phyloP scores from a whole-genome alignment of 2,113 vertebrate species.

The Hippocampus mohnikei region DNA sequence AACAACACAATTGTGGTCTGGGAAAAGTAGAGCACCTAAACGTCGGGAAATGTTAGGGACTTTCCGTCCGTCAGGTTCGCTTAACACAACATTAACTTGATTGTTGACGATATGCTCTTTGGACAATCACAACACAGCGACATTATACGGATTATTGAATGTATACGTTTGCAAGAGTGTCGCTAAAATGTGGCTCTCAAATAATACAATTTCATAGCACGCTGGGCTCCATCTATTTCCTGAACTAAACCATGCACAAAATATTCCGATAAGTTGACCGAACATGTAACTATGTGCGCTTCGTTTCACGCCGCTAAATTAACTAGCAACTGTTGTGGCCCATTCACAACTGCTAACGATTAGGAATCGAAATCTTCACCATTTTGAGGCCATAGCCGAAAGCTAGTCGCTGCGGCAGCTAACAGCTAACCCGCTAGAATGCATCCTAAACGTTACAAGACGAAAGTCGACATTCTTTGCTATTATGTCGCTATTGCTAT shows the following conservation, averaged over 20 bases:
- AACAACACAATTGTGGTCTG: too few species aligned
- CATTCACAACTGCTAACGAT: background rate
- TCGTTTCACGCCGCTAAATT: background rate
- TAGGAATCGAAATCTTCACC: background rate
- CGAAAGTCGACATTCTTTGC: slow-evolving; percentile 20
- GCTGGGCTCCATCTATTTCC: slow-evolving; percentile 55
- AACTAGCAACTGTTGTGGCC: background rate
- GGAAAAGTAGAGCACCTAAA: background rate
- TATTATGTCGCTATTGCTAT: background rate
- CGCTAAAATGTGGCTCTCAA: background rate
- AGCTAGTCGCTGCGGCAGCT: slow-evolving; percentile 26
- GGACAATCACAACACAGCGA: background rate
- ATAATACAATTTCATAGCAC: background rate
- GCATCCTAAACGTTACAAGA: slow-evolving; percentile 26
- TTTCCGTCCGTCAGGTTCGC: background rate
- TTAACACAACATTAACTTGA: background rate
- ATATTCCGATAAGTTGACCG: background rate
- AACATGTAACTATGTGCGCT: background rate
- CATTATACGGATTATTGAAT: background rate
- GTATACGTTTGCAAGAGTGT: background rate
- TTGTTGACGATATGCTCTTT: background rate
- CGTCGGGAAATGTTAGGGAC: background rate
- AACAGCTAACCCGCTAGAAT: slow-evolving; percentile 32
- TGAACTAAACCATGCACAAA: slow-evolving; percentile 25
- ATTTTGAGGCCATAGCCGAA: slow-evolving; percentile 11